Evolutionary conservation across 2,797 vertebrate species (phyloP).

Genomic region (Spinus pinus): DNA sequence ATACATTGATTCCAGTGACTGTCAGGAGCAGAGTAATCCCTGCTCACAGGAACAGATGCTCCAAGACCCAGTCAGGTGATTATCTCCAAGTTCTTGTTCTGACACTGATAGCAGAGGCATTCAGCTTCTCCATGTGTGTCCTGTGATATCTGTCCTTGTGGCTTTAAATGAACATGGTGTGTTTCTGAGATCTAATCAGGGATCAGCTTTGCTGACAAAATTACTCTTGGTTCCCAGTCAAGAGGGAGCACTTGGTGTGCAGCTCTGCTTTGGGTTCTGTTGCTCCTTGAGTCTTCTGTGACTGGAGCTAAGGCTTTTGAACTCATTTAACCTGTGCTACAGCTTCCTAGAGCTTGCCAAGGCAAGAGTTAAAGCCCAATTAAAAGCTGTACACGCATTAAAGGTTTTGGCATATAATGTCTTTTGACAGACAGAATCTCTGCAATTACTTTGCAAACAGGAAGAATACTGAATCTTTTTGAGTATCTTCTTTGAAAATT

Average conservation of each 20-base stretch:
- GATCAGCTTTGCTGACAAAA: constrained; percentile 40
- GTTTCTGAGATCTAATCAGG: constrained; percentile 11
- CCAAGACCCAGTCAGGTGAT: neutral
- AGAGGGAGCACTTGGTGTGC: neutral
- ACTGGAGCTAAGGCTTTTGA: neutral
- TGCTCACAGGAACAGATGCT: neutral
- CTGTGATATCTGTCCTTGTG: neutral
- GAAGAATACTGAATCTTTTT: neutral
- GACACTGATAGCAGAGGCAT: neutral
- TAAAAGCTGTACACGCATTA: neutral
- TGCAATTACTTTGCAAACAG: neutral
- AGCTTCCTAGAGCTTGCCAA: constrained; percentile 42
- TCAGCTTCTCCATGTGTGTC: neutral
- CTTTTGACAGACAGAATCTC: neutral
- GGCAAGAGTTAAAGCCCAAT: neutral
- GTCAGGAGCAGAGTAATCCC: neutral
- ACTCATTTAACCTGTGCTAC: constrained; percentile 35
- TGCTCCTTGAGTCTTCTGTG: neutral
- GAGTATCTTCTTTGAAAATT: neutral
- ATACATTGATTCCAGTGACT: neutral
- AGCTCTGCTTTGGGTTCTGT: neutral
- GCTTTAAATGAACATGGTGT: neutral
- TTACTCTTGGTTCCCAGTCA: neutral
- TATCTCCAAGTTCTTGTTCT: neutral
- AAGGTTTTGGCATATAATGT: neutral